A percentile compares a stretch with the other conserved stretches of the same genome.
Conservation (phyloP, 2,797 vertebrate species). For the Enoplosus armatus region DNA sequence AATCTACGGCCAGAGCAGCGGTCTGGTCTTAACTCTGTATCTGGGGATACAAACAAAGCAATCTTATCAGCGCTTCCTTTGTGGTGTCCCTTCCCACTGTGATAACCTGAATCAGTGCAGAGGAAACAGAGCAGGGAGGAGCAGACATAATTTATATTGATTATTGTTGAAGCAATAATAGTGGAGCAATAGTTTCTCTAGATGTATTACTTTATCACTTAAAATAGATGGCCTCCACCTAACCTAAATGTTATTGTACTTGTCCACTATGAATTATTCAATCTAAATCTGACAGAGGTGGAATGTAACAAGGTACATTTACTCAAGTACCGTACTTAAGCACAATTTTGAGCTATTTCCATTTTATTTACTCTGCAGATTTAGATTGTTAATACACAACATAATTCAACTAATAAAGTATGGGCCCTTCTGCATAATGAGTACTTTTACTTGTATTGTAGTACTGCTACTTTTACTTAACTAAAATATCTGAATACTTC, state of each 20-base stretch:
- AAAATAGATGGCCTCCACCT: not conserved
- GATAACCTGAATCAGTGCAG: constrained; percentile 67
- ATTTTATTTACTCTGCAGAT: no score
- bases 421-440: no score
- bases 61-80: constrained; percentile 84
- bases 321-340: no score
- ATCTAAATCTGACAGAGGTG: not conserved
- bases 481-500: no score
- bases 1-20: constrained; percentile 60
- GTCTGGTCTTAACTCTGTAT: constrained; percentile 72
- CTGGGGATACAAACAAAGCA: constrained; percentile 77
- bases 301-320: no score
- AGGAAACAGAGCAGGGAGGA: constrained; percentile 49
- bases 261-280: not conserved
- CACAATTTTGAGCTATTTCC: no score
- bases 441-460: no score
- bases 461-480: no score
- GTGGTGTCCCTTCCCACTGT: constrained; percentile 55
- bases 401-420: no score
- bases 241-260: not conserved
- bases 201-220: not conserved
- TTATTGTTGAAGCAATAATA: constrained; percentile 30
- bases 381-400: no score
- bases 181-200: not conserved
- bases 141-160: constrained; percentile 35